phyloP scores from a whole-genome alignment of 2,888 invertebrate species.

The Cinara cedri region DNA sequence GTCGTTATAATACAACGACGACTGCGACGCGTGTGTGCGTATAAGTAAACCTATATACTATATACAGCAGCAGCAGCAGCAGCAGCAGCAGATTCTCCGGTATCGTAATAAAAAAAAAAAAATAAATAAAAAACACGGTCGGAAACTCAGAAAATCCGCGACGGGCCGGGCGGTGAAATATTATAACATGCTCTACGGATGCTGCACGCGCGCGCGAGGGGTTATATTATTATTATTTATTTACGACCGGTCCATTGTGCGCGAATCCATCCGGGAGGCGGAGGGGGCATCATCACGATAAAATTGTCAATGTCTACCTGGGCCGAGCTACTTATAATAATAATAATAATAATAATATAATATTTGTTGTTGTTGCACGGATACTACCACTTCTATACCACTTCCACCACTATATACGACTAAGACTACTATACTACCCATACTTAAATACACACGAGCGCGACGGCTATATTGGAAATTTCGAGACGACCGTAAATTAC shows the following conservation, averaged over 20 bases:
- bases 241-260: slow-evolving; percentile 55
- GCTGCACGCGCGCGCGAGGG: not conserved
- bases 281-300: slow-evolving; percentile 26
- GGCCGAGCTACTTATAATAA: slow-evolving; percentile 22
- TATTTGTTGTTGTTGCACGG: too few relatives aligned
- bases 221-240: slow-evolving; percentile 28
- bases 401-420: not conserved
- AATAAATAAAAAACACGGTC: slow-evolving; percentile 47
- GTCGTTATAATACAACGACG: slow-evolving; percentile 49
- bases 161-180: not conserved
- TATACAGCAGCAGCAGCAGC: not conserved
- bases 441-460: not conserved
- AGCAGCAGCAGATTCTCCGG: not conserved
- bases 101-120: slow-evolving; percentile 47
- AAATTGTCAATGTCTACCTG: slow-evolving; percentile 54
- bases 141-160: slow-evolving; percentile 14
- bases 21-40: not conserved
- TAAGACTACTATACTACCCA: slow-evolving; percentile 6
- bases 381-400: not conserved
- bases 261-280: slow-evolving; percentile 45
- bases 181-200: not conserved
- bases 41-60: not conserved
- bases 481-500: slow-evolving; percentile 50
- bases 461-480: slow-evolving; percentile 30
- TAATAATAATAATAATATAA: too few relatives aligned